These are phyloP conservation scores for Amia ocellicauda DNA, from an alignment of 2,113 vertebrate species.

Conservation along the genomic window DNA sequence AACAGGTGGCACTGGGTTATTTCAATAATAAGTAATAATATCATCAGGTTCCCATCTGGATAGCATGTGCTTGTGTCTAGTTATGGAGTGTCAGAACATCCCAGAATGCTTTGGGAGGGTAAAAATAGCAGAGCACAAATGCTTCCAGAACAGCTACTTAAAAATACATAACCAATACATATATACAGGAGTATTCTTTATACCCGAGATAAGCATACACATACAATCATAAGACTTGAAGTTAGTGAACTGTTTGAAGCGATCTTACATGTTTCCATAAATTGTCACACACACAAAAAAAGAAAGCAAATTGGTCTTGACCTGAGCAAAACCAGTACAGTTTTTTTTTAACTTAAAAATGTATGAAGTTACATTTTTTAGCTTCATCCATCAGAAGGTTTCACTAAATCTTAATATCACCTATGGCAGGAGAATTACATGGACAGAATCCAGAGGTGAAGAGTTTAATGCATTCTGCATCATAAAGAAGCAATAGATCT, in stretches of 20 bases:
- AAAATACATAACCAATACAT: conserved; percentile 10
- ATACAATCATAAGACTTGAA: no score
- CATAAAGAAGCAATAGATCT: conserved; percentile 1
- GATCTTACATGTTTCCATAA: no score
- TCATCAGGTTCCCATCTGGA: conserved; percentile 82
- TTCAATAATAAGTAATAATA: conserved; percentile 91
- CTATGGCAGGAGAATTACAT: not conserved
- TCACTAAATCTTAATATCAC: not conserved
- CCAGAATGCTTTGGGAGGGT: conserved; percentile 69
- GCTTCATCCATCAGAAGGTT: conserved; percentile 1
- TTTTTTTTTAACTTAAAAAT: not conserved
- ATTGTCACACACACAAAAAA: no score
- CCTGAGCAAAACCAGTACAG: no score
- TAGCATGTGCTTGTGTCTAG: conserved; percentile 76
- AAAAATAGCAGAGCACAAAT: conserved; percentile 64
- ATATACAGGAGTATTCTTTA: not conserved
- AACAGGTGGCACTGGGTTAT: conserved; percentile 95
- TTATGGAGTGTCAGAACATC: conserved; percentile 70
- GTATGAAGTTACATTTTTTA: conserved; percentile 6
- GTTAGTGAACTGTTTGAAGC: no score
- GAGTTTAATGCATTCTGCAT: conserved; percentile 4
- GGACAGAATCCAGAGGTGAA: not conserved
- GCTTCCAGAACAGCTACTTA: conserved; percentile 68
- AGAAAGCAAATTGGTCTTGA: no score
- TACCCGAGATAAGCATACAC: no score